Conservation (phyloP, 2,888 invertebrate genomes). For the Drosophila nr. perissopoda region DNA sequence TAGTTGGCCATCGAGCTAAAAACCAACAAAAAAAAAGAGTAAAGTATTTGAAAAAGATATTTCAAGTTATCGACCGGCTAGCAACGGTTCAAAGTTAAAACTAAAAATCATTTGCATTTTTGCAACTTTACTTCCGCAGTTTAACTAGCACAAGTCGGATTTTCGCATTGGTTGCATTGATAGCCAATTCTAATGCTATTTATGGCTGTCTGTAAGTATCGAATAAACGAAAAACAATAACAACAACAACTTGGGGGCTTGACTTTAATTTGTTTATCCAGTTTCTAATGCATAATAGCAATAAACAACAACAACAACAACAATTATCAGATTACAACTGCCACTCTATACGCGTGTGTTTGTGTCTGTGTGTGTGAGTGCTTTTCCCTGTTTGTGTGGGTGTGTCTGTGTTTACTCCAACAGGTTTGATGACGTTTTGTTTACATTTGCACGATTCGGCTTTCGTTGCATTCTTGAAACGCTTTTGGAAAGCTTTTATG, state of each 20-base stretch:
- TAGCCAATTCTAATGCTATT: conserved; percentile 5
- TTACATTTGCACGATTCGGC: conserved; percentile 52
- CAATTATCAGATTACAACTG: conserved; percentile 16
- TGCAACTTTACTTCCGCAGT: conserved; percentile 31
- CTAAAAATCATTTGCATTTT: conserved; percentile 39
- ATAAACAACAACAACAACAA: conserved; percentile 26
- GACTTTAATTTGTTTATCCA: conserved; percentile 67
- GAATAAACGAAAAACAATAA: conserved; percentile 14
- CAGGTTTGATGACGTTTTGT: conserved; percentile 71
- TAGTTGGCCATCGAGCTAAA: conserved; percentile 76
- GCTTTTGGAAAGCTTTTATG: conserved; percentile 36
- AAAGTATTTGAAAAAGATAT: conserved; percentile 8
- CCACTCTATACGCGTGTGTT: background rate
- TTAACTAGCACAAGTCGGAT: background rate
- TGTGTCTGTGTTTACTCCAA: conserved; percentile 16
- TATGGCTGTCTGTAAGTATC: conserved; percentile 14
- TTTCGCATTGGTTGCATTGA: background rate
- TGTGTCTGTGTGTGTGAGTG: conserved; percentile 3
- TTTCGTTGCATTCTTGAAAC: conserved; percentile 37
- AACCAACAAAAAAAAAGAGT: background rate
- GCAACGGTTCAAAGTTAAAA: conserved; percentile 20
- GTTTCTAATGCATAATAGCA: conserved; percentile 40
- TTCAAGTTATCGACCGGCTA: conserved; percentile 25
- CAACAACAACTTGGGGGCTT: conserved; percentile 50
- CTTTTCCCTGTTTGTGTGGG: background rate